Percentiles rank a stretch among this genome's conserved stretches.
Evolutionary conservation across 2,797 vertebrate species (phyloP).

Genomic region (Megaceryle alcyon): DNA sequence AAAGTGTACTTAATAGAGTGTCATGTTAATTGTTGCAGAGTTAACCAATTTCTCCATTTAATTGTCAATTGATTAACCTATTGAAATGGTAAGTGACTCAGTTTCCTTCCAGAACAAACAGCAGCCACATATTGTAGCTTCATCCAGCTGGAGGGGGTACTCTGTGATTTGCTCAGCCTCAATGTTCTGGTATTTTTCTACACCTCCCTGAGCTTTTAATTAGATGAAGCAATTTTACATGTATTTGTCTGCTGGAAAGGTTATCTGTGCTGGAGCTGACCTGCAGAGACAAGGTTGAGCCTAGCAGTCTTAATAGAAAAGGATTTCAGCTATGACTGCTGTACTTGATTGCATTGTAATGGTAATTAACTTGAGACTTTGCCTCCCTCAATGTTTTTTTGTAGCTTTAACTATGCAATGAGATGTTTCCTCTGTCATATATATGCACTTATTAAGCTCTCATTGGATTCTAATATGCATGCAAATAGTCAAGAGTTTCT

Average conservation of each 20-base stretch:
- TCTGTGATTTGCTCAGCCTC: constrained; percentile 72
- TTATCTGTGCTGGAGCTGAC: constrained; percentile 82
- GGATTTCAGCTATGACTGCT: constrained; percentile 80
- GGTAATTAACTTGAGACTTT: constrained; percentile 82
- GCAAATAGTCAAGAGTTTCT: constrained; percentile 79
- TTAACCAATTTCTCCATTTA: constrained; percentile 89
- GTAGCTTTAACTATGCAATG: constrained; percentile 75
- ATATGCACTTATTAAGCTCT: constrained; percentile 77
- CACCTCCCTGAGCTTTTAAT: constrained; percentile 84
- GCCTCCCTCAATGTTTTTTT: constrained; percentile 75
- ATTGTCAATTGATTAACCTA: constrained; percentile 90
- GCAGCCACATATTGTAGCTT: constrained; percentile 74
- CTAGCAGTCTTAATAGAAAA: constrained; percentile 78
- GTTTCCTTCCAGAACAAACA: constrained; percentile 87
- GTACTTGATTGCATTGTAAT: constrained; percentile 84
- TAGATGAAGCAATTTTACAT: constrained; percentile 84
- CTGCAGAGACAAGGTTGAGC: constrained; percentile 79
- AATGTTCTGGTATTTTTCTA: constrained; percentile 81
- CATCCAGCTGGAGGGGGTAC: constrained; percentile 77
- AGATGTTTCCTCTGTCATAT: constrained; percentile 78
- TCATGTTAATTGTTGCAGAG: constrained; percentile 87
- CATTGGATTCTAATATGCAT: constrained; percentile 77
- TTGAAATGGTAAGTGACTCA: constrained; percentile 91
- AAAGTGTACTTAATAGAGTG: constrained; percentile 87
- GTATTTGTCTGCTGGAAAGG: constrained; percentile 83